Evolutionary conservation across 1,140 invertebrate genomes (phyloP), one percentile per base, ranked within the genome.

Genomic region (Planococcus citri): DNA sequence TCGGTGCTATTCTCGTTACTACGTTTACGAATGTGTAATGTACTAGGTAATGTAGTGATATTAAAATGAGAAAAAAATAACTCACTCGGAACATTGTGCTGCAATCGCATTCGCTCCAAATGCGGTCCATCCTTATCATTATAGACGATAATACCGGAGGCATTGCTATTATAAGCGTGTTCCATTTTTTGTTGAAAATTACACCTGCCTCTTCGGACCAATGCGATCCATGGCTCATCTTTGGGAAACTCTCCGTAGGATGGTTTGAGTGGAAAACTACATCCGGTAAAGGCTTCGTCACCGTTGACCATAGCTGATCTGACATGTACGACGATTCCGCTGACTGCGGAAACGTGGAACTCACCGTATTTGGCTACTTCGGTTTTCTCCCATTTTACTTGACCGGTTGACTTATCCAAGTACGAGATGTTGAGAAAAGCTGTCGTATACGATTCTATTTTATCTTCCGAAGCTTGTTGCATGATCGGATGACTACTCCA

Each of bases 131-230:
- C 82, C 60, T 85, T 80, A 77, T 88, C 85, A 77, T 90, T 88
- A 79, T 90, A 91, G 12, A 91, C 83, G 33, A 91, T 83, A 17
- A 90, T 85, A 0, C 85, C 89, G 0, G 82, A 82, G 1, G 89
- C 89, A 74, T 87, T 87, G 69, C 82, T 83, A 37, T 79, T 78
- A 75, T 83, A 84, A 17, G 88, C 87, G 77, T 90, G 86, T 73
- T 86, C 82, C 68, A 89, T 82, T 78, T 91, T 92, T 61, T 84
- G 82, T 75, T 89, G 86, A 76, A 90, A 90, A 73, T 86, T 86
- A 78, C 89, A 92, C 21, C 77, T 80, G 25, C 89, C 89, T 20
- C 88, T 78, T 72, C 84, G 82, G 2, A 91, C 85, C 64, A 92
- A 78, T 0, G 89, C 89, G 69, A 92, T 85, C 88, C 89, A 92